phyloP scores from a whole-genome alignment of 2,113 vertebrate species.

The Perca schrenkii region DNA sequence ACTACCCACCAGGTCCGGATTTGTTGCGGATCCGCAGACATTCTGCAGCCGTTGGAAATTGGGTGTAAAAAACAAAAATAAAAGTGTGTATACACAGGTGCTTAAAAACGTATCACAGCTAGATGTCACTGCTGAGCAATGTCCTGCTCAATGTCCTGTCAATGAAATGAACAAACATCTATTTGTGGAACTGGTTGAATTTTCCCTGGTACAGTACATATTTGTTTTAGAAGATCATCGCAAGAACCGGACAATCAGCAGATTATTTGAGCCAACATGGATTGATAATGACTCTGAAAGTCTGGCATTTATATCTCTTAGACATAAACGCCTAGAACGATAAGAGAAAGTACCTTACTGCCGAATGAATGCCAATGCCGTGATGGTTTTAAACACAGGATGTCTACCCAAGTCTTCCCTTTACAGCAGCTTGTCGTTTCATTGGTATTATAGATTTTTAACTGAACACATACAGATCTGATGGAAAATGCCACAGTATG shows the following conservation, averaged over 20 bases:
- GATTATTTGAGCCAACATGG: constrained; percentile 29
- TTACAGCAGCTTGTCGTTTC: constrained; percentile 39
- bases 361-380: constrained; percentile 57
- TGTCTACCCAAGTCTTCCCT: constrained; percentile 74
- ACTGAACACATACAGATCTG: constrained; percentile 32
- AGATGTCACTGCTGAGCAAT: constrained; percentile 47
- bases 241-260: constrained; percentile 23
- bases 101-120: constrained; percentile 29
- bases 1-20: too few relatives aligned
- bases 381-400: constrained; percentile 59
- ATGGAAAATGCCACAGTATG: constrained; percentile 32
- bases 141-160: constrained; percentile 11
- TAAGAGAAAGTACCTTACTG: constrained; percentile 47
- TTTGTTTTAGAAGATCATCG: constrained; percentile 6
- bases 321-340: constrained; percentile 6
- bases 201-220: background rate
- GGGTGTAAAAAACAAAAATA: too few relatives aligned
- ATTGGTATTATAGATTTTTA: constrained; percentile 48
- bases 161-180: constrained; percentile 16
- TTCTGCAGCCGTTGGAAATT: too few relatives aligned
- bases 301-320: constrained; percentile 24
- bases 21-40: too few relatives aligned
- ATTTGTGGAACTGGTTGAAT: constrained; percentile 11
- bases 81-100: constrained; percentile 50
- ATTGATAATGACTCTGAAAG: constrained; percentile 23